phyloP scores from a whole-genome alignment of 2,888 invertebrate genomes.

The Drosophila atroscutellata region DNA sequence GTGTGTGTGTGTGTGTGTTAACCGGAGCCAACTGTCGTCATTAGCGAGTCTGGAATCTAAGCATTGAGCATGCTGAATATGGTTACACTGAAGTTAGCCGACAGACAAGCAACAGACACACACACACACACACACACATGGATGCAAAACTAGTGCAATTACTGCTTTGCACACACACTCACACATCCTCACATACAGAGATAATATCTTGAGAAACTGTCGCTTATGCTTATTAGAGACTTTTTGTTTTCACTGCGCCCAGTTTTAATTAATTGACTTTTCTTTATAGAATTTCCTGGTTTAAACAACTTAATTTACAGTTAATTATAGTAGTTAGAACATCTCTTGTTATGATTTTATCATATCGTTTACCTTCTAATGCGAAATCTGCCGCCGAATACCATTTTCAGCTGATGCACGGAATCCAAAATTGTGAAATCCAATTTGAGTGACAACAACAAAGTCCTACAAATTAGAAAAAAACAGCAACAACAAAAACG shows the following conservation, averaged over 20 bases:
- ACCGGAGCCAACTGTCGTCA: slow-evolving; percentile 68
- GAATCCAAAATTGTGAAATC: slow-evolving; percentile 82
- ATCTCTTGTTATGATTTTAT: neutral
- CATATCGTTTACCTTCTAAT: slow-evolving; percentile 83
- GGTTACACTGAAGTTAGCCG: slow-evolving; percentile 79
- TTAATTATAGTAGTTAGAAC: neutral
- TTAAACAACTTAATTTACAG: slow-evolving; percentile 22
- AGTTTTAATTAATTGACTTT: slow-evolving; percentile 47
- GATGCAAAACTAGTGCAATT: slow-evolving; percentile 53
- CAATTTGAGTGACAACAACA: slow-evolving; percentile 66
- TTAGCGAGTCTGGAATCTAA: slow-evolving; percentile 56
- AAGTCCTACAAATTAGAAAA: slow-evolving; percentile 35
- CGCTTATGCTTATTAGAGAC: slow-evolving; percentile 62
- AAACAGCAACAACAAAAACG: slow-evolving; percentile 44
- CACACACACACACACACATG: slow-evolving; percentile 30
- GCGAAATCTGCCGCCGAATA: slow-evolving; percentile 85
- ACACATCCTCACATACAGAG: slow-evolving; percentile 23
- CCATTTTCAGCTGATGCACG: slow-evolving; percentile 84
- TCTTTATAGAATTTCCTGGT: slow-evolving; percentile 51
- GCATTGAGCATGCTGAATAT: slow-evolving; percentile 80
- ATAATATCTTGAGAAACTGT: slow-evolving; percentile 61
- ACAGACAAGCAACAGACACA: slow-evolving; percentile 35
- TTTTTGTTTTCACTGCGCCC: slow-evolving; percentile 54
- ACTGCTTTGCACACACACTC: slow-evolving; percentile 40
- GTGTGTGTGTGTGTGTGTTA: neutral